phyloP scores from a whole-genome alignment of 2,888 invertebrate species.

The Chymomyza procnemis region DNA sequence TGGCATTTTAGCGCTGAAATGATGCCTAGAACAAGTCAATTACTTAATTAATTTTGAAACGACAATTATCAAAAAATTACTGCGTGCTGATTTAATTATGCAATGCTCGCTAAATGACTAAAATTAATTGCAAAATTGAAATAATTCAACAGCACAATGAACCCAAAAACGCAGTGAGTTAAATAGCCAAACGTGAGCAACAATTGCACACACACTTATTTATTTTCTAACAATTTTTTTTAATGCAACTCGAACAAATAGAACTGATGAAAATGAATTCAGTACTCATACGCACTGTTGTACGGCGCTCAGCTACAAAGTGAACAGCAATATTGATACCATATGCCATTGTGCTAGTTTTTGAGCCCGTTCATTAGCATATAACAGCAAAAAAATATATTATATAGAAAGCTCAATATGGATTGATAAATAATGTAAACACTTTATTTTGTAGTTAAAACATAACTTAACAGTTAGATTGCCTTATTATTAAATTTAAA shows the following conservation, averaged over 20 bases:
- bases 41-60: neutral
- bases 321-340: neutral
- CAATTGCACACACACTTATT: conserved; percentile 58
- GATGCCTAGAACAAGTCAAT: neutral
- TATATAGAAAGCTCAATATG: neutral
- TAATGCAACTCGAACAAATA: neutral
- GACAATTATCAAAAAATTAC: neutral
- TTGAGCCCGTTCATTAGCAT: neutral
- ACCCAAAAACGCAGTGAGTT: conserved; percentile 10
- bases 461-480: too few species aligned
- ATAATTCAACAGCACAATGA: conserved; percentile 41
- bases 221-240: conserved; percentile 55
- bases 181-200: neutral
- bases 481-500: too few species aligned
- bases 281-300: conserved; percentile 48
- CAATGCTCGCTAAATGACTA: neutral
- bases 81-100: neutral
- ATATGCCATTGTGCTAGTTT: conserved; percentile 41
- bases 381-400: neutral
- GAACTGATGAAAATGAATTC: conserved; percentile 13
- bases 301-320: neutral
- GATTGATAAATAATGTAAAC: neutral
- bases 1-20: too few species aligned
- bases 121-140: conserved; percentile 20
- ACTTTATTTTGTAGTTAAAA: too few species aligned